Conservation (phyloP, 2,888 invertebrate genomes). For the Gastrophysa polygoni region DNA sequence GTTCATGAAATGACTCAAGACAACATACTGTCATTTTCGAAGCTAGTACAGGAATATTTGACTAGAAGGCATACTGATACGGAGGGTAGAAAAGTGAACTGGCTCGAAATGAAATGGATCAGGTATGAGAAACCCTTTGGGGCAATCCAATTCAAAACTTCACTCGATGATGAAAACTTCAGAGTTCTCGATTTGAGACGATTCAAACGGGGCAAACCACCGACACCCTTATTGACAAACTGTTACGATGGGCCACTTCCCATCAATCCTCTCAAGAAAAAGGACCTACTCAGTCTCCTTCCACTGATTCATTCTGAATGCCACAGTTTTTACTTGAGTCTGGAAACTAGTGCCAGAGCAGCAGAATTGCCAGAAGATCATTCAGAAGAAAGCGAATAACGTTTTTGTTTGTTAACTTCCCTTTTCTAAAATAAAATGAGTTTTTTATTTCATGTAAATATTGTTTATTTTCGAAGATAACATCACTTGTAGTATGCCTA, state of each 20-base stretch:
- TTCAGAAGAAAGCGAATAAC: too few species aligned
- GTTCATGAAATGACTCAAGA: slow-evolving; percentile 5
- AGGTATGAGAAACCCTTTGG: slow-evolving; percentile 30
- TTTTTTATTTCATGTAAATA: too few species aligned
- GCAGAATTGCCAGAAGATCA: too few species aligned
- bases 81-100: slow-evolving; percentile 23
- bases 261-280: slow-evolving; percentile 25
- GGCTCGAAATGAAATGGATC: slow-evolving; percentile 29
- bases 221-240: slow-evolving; percentile 15
- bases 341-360: too few species aligned
- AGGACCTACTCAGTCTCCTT: background rate
- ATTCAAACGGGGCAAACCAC: slow-evolving; percentile 21
- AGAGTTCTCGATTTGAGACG: slow-evolving; percentile 22
- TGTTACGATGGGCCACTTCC: slow-evolving; percentile 21
- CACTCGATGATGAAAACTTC: slow-evolving; percentile 26
- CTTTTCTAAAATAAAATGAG: too few species aligned
- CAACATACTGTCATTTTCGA: slow-evolving; percentile 11
- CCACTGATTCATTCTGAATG: too few species aligned
- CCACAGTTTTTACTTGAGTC: too few species aligned
- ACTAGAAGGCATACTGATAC: slow-evolving; percentile 19
- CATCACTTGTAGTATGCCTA: too few species aligned
- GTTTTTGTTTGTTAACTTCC: too few species aligned
- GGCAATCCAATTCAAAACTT: slow-evolving; percentile 25
- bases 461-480: too few species aligned
- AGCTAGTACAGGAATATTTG: slow-evolving; percentile 9